phyloP scores from a whole-genome alignment of 2,888 invertebrate genomes.

The Drosophila kanekoi region DNA sequence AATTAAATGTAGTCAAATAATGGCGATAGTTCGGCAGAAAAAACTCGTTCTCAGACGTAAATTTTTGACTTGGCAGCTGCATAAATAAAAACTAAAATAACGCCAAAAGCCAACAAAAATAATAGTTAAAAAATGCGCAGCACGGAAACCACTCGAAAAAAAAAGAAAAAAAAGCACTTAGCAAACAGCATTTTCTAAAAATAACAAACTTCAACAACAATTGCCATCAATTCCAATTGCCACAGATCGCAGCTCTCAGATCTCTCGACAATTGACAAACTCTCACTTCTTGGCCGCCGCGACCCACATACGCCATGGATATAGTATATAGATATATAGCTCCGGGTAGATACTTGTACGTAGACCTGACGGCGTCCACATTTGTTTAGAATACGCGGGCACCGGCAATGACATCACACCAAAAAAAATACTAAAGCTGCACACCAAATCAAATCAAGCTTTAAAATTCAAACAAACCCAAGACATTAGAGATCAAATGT shows the following conservation, averaged over 20 bases:
- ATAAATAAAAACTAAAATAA: conserved; percentile 53
- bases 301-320: conserved; percentile 62
- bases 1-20: conserved; percentile 54
- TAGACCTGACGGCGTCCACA: conserved; percentile 49
- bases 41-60: conserved; percentile 43
- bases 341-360: conserved; percentile 13
- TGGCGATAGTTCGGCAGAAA: conserved; percentile 25
- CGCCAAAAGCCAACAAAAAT: conserved; percentile 28
- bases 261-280: conserved; percentile 67
- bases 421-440: conserved; percentile 32
- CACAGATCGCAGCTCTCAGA: conserved; percentile 43
- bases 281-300: conserved; percentile 46
- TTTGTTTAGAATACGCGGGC: conserved; percentile 46
- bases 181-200: conserved; percentile 56
- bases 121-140: conserved; percentile 27
- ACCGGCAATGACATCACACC: conserved; percentile 66
- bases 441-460: conserved; percentile 59
- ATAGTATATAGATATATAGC: not conserved
- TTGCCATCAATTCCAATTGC: conserved; percentile 69
- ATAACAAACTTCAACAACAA: conserved; percentile 67
- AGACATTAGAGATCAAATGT: conserved; percentile 4
- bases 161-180: conserved; percentile 39
- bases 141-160: conserved; percentile 38
- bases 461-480: conserved; percentile 27
- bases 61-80: conserved; percentile 61